Evolutionary conservation across 2,797 vertebrate genomes (phyloP).

Genomic region (Scolopax bukidnonensis): DNA sequence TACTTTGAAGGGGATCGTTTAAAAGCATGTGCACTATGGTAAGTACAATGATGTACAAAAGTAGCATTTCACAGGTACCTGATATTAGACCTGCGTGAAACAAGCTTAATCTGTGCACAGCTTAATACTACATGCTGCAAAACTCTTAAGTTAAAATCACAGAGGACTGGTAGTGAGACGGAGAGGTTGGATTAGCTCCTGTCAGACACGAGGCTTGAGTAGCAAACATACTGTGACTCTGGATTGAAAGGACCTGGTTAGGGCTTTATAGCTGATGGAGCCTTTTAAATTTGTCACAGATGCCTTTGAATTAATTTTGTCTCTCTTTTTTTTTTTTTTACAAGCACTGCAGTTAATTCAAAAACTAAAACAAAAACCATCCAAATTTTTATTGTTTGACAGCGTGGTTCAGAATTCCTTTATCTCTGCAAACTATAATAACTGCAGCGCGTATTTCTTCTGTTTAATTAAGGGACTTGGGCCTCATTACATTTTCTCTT

Average conservation of each 20-base stretch:
- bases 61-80: not conserved
- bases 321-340: not conserved
- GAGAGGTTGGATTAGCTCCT: not conserved
- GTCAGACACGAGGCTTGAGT: not conserved
- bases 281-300: not conserved
- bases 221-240: not conserved
- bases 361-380: not conserved
- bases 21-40: not conserved
- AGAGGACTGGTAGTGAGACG: not conserved
- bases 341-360: not conserved
- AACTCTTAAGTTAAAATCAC: not conserved
- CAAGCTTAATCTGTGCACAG: not conserved
- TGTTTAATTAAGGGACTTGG: not conserved
- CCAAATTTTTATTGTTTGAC: not conserved
- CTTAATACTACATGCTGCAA: not conserved
- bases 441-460: not conserved
- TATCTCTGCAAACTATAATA: not conserved
- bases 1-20: not conserved
- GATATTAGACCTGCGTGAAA: not conserved
- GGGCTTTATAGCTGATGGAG: not conserved
- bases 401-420: not conserved
- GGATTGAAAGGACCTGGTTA: not conserved
- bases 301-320: not conserved
- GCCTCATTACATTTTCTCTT: not conserved
- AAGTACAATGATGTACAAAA: not conserved